Conservation (phyloP, 2,113 vertebrate genomes). For the Ovis canadensis region DNA sequence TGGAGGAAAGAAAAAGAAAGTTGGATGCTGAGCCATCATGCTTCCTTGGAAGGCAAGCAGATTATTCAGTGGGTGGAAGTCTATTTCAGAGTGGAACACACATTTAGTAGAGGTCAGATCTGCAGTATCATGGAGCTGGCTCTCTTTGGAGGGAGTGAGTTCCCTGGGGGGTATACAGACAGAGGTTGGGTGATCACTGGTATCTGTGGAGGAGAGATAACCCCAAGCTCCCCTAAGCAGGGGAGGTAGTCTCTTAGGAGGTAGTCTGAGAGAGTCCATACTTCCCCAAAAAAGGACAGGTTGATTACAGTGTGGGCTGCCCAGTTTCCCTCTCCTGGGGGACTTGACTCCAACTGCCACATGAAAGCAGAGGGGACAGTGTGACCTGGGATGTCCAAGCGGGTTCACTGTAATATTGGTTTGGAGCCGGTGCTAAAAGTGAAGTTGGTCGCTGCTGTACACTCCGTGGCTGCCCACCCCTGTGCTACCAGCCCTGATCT, state of each 20-base stretch:
- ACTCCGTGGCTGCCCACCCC: not conserved
- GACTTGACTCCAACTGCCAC: not conserved
- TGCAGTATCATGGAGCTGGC: not conserved
- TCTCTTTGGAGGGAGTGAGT: not conserved
- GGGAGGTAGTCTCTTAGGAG: not conserved
- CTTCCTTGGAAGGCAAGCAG: not conserved
- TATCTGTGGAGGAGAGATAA: not conserved
- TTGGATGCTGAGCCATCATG: rapidly evolving
- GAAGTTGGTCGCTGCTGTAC: not conserved
- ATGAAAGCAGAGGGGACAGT: not conserved
- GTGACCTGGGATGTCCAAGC: not conserved
- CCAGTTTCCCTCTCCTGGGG: not conserved
- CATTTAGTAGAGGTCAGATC: not conserved
- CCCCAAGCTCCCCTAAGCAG: not conserved
- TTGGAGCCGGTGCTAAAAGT: not conserved
- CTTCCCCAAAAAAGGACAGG: rapidly evolving
- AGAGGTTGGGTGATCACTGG: not conserved
- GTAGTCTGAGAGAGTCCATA: not conserved
- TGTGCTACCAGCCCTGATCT: not conserved
- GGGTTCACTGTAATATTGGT: not conserved
- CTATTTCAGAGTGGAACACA: not conserved
- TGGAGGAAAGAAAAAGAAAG: not conserved
- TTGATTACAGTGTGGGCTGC: not conserved
- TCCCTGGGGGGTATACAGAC: not conserved
- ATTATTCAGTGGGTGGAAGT: not conserved